These are phyloP conservation scores for Tholera decimalis DNA, from an alignment of 2,888 invertebrate species.

Conservation along the genomic window DNA sequence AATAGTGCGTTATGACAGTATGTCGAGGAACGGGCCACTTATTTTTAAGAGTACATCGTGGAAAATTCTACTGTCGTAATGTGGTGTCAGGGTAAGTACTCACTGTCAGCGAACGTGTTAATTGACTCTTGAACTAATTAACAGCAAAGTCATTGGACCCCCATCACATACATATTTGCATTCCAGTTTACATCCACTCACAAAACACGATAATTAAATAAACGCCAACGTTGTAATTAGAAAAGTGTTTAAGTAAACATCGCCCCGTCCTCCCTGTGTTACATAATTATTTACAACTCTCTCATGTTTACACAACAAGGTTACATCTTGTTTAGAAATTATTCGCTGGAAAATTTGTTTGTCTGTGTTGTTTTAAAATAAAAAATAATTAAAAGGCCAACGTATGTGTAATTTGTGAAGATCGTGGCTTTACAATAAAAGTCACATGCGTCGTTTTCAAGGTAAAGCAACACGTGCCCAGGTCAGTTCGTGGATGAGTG, in stretches of 20 bases:
- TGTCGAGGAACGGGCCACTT: no score
- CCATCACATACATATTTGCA: neutral
- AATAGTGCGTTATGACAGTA: no score
- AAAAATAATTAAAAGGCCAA: neutral
- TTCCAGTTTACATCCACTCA: neutral
- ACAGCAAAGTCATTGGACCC: neutral
- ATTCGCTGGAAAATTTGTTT: conserved; percentile 20
- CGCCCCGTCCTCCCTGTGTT: conserved; percentile 8
- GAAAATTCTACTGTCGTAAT: no score
- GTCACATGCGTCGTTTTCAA: no score
- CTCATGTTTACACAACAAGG: conserved; percentile 13
- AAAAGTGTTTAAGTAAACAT: conserved; percentile 29
- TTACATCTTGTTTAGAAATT: conserved; percentile 20
- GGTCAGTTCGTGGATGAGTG: no score
- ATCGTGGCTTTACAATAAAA: no score
- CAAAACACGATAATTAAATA: conserved; percentile 17
- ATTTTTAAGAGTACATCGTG: no score
- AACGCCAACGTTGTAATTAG: conserved; percentile 27
- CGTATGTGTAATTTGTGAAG: neutral
- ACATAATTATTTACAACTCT: conserved; percentile 23
- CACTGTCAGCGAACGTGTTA: no score
- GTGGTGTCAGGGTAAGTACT: no score
- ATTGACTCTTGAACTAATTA: no score
- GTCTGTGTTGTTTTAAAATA: neutral
- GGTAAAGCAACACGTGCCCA: no score